These are phyloP conservation scores for Standfussiana lucernea DNA, from an alignment of 2,888 invertebrate genomes.

Conservation along the genomic window DNA sequence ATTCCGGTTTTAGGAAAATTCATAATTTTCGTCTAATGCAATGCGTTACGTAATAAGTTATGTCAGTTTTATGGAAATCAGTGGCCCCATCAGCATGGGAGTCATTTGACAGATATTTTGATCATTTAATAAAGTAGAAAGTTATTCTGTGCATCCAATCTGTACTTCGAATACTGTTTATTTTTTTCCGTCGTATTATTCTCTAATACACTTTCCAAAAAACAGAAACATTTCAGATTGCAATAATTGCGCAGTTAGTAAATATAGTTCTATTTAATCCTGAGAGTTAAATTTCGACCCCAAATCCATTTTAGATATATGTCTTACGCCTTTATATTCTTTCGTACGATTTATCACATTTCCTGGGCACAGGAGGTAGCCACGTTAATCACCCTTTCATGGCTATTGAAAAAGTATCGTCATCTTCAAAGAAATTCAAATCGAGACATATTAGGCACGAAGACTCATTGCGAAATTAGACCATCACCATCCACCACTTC, in stretches of 20 bases:
- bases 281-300: background rate
- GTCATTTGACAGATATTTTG: too few species aligned
- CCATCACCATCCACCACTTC: constrained; percentile 30
- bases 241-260: background rate
- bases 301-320: background rate
- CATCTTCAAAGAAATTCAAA: background rate
- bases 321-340: background rate
- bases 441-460: background rate
- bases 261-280: background rate
- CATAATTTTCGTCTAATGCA: background rate
- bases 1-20: constrained; percentile 15
- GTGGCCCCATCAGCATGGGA: background rate
- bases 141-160: background rate
- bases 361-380: background rate
- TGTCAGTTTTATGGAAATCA: background rate
- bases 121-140: too few species aligned
- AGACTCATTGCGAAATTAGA: constrained; percentile 21
- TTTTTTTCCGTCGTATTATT: background rate
- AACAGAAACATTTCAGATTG: background rate
- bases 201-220: background rate
- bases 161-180: background rate
- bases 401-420: background rate
- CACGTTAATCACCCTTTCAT: background rate
- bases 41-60: background rate
- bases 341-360: background rate